Percentiles rank a stretch among this genome's conserved stretches.
Evolutionary conservation across 2,888 invertebrate species (phyloP).

Genomic region (Teinopalpus imperialis): DNA sequence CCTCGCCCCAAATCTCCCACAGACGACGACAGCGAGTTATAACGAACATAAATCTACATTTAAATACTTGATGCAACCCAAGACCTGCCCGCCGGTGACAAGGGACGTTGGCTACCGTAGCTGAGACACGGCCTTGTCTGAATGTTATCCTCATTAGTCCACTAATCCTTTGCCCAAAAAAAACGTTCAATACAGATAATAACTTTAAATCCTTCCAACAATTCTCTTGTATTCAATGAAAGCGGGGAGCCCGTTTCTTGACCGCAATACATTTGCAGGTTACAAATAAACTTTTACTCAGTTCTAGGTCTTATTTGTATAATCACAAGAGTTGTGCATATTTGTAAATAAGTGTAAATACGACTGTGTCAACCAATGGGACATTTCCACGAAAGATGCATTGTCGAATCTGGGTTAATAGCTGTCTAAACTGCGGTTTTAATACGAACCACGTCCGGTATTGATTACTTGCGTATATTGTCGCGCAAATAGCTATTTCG

Average conservation of each 20-base stretch:
- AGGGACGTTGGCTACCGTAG: constrained; percentile 12
- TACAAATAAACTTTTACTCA: neutral
- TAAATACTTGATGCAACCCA: constrained; percentile 19
- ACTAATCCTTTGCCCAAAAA: constrained; percentile 55
- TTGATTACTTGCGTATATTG: constrained; percentile 60
- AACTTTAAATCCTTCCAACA: constrained; percentile 54
- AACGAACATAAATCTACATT: constrained; percentile 4
- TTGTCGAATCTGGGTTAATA: constrained; percentile 39
- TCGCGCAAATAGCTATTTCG: constrained; percentile 44
- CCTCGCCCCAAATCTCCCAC: no score
- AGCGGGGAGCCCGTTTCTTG: constrained; percentile 36
- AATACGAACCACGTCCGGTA: constrained; percentile 61
- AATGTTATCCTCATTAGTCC: constrained; percentile 66
- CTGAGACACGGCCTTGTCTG: constrained; percentile 28
- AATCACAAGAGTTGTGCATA: neutral
- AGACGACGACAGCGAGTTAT: no score
- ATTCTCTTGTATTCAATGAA: constrained; percentile 49
- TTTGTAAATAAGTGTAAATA: neutral
- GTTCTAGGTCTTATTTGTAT: neutral
- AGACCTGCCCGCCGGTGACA: constrained; percentile 9
- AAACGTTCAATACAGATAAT: constrained; percentile 49
- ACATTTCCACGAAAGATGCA: constrained; percentile 37
- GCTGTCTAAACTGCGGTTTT: constrained; percentile 37
- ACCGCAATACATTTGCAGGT: constrained; percentile 9
- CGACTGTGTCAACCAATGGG: neutral